phyloP scores from a whole-genome alignment of 2,113 vertebrate species.

The Uropsilus gracilis region DNA sequence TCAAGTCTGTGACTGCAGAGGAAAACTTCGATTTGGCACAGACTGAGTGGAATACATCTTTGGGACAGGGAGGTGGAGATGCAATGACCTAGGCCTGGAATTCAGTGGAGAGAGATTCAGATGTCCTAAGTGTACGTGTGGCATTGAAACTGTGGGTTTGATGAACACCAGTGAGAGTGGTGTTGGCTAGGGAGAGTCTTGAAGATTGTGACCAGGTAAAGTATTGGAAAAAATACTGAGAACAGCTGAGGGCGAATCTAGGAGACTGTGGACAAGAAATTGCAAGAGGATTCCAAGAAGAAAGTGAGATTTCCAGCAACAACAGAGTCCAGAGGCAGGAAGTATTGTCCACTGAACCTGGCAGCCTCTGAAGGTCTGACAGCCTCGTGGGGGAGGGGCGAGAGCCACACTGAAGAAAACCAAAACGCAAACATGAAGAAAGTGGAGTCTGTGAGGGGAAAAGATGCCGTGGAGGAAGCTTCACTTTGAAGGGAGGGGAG shows the following conservation, averaged over 20 bases:
- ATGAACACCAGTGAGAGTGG: neutral
- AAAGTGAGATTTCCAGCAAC: neutral
- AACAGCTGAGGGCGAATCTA: neutral
- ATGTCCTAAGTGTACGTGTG: neutral
- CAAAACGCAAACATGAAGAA: neutral
- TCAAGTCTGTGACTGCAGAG: neutral
- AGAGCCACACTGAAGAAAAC: neutral
- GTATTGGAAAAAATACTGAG: too few relatives aligned
- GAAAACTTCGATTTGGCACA: neutral
- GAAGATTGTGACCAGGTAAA: neutral
- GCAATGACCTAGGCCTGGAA: neutral
- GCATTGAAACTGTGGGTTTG: neutral
- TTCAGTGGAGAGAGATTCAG: neutral
- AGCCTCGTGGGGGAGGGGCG: neutral
- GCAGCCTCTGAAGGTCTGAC: neutral
- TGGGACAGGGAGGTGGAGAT: neutral
- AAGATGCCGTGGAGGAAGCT: neutral
- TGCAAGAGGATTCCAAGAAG: neutral
- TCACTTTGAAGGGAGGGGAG: neutral
- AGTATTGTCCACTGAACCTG: neutral
- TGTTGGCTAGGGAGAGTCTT: too few relatives aligned
- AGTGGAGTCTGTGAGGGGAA: neutral
- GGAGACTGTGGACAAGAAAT: neutral
- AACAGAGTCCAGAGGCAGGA: neutral
- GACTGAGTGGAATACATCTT: neutral